Conservation (phyloP, 2,113 vertebrate species). For the Podiceps cristatus region DNA sequence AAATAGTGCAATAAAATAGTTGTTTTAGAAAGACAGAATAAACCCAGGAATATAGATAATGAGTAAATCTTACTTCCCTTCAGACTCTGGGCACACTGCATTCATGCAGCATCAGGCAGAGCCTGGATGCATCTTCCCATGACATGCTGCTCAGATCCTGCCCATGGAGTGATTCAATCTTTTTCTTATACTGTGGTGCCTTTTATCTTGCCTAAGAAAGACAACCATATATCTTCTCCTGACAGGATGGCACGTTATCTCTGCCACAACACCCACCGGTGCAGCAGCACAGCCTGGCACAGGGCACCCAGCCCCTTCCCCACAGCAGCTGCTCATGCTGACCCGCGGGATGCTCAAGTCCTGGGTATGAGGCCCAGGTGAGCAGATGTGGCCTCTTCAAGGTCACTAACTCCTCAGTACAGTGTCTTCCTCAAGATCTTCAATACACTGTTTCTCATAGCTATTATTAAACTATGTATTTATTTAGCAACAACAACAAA, state of each 20-base stretch:
- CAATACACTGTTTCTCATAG: neutral
- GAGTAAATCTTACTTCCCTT: neutral
- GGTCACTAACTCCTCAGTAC: neutral
- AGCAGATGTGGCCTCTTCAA: neutral
- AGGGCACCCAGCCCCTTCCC: neutral
- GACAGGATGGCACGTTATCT: too few relatives aligned
- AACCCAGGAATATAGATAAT: neutral
- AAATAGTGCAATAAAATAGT: neutral
- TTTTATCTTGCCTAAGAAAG: neutral
- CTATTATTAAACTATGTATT: neutral
- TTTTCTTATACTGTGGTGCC: neutral
- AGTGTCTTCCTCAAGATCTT: neutral
- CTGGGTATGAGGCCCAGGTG: accelerated
- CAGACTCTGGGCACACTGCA: neutral
- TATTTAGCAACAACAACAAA: too few relatives aligned
- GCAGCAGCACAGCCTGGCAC: neutral
- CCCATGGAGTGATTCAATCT: neutral
- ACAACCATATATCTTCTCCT: neutral
- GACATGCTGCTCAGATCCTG: neutral
- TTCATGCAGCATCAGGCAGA: neutral
- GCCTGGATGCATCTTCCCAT: neutral
- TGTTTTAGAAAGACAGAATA: neutral
- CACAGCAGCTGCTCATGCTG: neutral
- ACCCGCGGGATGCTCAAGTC: too few relatives aligned
- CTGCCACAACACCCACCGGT: neutral